A percentile compares a stretch with the other conserved stretches of the same genome.
Evolutionary conservation across 2,888 invertebrate species (phyloP).

Genomic region (Parnassius orleans): DNA sequence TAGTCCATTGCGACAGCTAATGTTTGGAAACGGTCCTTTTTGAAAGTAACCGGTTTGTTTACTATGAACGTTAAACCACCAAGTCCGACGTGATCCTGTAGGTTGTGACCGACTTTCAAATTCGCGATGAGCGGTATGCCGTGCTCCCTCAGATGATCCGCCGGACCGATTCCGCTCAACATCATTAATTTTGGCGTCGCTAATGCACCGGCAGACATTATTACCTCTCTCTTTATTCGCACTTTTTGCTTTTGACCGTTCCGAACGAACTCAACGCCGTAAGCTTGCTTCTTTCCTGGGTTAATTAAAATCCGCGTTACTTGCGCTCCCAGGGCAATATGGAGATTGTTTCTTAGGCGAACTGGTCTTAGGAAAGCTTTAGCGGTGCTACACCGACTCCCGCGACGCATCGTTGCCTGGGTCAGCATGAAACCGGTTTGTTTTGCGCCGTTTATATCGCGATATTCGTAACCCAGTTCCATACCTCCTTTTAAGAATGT

Average conservation of each 20-base stretch:
- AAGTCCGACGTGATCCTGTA: constrained; percentile 94
- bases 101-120: constrained; percentile 89
- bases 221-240: constrained; percentile 88
- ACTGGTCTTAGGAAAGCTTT: constrained; percentile 93
- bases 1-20: constrained; percentile 90
- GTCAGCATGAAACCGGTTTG: constrained; percentile 94
- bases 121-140: constrained; percentile 88
- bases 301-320: constrained; percentile 87
- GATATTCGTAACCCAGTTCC: constrained; percentile 90
- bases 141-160: constrained; percentile 86
- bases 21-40: constrained; percentile 88
- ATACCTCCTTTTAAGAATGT: constrained; percentile 90
- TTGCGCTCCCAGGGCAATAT: constrained; percentile 89
- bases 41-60: constrained; percentile 89
- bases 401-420: constrained; percentile 91
- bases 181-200: constrained; percentile 94
- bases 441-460: constrained; percentile 90
- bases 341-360: constrained; percentile 87
- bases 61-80: constrained; percentile 92
- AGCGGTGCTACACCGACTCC: constrained; percentile 92
- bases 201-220: constrained; percentile 93
- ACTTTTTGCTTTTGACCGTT: constrained; percentile 84
- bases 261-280: constrained; percentile 87
- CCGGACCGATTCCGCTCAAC: constrained; percentile 93
- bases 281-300: constrained; percentile 84